Evolutionary conservation across 2,888 invertebrate species (phyloP).

Genomic region (Ferrisia virgata): DNA sequence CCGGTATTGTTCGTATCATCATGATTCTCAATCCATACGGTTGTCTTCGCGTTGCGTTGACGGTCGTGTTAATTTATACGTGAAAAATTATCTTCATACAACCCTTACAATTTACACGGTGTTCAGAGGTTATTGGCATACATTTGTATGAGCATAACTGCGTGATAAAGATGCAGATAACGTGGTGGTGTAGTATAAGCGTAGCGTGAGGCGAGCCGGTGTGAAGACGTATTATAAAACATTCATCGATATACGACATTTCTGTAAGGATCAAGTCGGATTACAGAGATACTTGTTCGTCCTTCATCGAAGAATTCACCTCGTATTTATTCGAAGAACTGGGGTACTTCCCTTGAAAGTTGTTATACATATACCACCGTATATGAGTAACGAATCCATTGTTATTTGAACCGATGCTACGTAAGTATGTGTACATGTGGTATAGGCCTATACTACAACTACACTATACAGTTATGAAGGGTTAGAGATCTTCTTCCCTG

Average conservation of each 20-base stretch:
- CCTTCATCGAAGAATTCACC: not conserved
- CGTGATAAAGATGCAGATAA: not conserved
- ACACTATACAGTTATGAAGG: not conserved
- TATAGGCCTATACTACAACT: too few relatives aligned
- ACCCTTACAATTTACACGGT: not conserved
- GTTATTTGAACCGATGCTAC: not conserved
- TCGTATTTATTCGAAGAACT: not conserved
- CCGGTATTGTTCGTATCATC: too few relatives aligned
- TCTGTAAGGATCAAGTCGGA: conserved; percentile 4
- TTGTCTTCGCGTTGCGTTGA: too few relatives aligned
- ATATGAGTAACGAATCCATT: not conserved
- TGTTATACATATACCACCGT: too few relatives aligned
- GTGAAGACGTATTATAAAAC: not conserved
- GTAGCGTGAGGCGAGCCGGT: not conserved
- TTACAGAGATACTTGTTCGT: not conserved
- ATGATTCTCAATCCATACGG: too few relatives aligned
- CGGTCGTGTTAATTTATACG: too few relatives aligned
- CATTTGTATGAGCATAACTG: not conserved
- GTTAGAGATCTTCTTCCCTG: not conserved
- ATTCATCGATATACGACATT: not conserved
- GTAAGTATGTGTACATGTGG: too few relatives aligned
- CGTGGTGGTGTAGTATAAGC: too few relatives aligned
- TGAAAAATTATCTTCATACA: not conserved
- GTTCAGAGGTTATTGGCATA: not conserved
- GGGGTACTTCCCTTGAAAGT: not conserved